Evolutionary conservation across 2,113 vertebrate genomes (phyloP).

Genomic region (Callocephalon fimbriatum): DNA sequence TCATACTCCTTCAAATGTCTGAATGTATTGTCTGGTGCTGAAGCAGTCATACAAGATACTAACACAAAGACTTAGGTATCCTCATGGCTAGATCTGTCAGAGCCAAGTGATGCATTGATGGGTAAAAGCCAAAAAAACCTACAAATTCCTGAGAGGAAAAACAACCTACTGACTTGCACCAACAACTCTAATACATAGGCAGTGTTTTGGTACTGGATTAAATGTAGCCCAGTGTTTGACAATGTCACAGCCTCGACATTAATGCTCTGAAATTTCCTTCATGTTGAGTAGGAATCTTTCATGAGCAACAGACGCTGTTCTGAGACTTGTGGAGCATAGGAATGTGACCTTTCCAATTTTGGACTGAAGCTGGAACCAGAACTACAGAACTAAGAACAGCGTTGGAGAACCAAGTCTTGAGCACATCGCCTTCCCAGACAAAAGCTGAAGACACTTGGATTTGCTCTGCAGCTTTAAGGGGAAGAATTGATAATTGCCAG

Average conservation of each 20-base stretch:
- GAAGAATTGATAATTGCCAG: conserved; percentile 21
- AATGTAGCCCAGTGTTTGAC: not conserved
- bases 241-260: not conserved
- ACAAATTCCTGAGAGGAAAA: not conserved
- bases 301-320: not conserved
- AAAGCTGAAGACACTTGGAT: not conserved
- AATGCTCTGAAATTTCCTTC: not conserved
- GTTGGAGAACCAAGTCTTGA: not conserved
- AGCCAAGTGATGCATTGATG: not conserved
- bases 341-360: not conserved
- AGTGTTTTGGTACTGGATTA: not conserved
- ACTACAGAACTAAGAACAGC: not conserved
- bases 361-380: not conserved
- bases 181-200: not conserved
- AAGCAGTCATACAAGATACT: not conserved
- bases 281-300: not conserved
- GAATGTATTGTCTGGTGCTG: not conserved
- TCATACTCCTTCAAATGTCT: not conserved
- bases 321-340: not conserved
- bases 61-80: not conserved
- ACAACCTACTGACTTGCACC: not conserved
- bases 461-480: not conserved
- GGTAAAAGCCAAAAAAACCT: not conserved
- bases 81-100: not conserved
- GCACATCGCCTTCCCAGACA: not conserved